Evolutionary conservation across 2,888 invertebrate species (phyloP), one percentile per base, ranked within the genome.

Genomic region (Drosophila seclusa): DNA sequence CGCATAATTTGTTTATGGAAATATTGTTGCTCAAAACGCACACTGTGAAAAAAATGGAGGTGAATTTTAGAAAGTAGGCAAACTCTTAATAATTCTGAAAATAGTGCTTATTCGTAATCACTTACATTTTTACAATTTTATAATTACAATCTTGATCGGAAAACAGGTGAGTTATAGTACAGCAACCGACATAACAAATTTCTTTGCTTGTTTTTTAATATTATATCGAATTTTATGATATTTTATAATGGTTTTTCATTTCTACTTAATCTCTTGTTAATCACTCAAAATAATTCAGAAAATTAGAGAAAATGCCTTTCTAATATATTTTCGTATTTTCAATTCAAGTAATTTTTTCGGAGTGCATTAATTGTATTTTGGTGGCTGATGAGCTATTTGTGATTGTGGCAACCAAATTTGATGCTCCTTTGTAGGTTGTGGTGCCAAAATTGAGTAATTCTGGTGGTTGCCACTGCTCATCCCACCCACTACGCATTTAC

Each of bases 381-480:
- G 32, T 49, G 29, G 67, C 67, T 79, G 67, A 62, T 71, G 65
- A 24, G 75, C 58, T 48, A 64, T 55, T 21, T 24, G 38, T 24
- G n/a, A 42, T 45, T 34, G 40, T 24, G 34, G 68, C 45, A 53
- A 63, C 45, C 55, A 64, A 76, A 81, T 74, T 70, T 73, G 77
- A 73, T 85, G 72, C 67, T 72, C 67, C 73, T 83, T 85, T 86
- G 57, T 58, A 24, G 58, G 72, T 58, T 58, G 59, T 62, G 67
- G 52, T 64, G 66, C 75, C 74, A 78, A 86, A 88, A 74, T 84
- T 82, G 71, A 68, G 74, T 85, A 80, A 85, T 86, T 86, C 78
- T 80, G 83, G 82, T 73, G 68, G 66, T 75, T 72, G 66, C 74
- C 73, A 57, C 60, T 57, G 71, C 64, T 61, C 29, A 24, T 11